These are phyloP conservation scores for Rhynchonycteris naso DNA, from an alignment of 2,797 vertebrate genomes.

Conservation along the genomic window DNA sequence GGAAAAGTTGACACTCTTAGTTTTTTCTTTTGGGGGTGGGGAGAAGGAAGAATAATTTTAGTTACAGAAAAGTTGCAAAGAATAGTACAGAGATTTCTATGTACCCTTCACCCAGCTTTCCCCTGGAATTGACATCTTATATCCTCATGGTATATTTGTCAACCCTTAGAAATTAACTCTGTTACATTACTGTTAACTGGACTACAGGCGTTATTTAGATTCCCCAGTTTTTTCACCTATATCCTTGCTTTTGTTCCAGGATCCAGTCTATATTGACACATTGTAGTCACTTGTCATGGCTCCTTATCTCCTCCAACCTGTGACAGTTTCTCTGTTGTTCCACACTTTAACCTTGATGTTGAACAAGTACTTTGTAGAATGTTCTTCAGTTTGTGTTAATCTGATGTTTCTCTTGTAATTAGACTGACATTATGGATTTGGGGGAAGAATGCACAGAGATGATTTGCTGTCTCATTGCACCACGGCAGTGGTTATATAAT, in stretches of 20 bases:
- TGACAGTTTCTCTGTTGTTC: background rate
- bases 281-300: background rate
- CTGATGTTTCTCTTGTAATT: background rate
- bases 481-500: no score
- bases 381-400: background rate
- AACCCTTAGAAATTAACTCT: background rate
- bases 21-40: no score
- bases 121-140: background rate
- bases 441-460: background rate
- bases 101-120: background rate
- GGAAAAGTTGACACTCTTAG: background rate
- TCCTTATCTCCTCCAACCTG: background rate
- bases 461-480: background rate
- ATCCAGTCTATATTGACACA: background rate
- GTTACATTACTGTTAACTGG: background rate
- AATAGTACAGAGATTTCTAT: background rate
- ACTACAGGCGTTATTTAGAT: background rate
- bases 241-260: background rate
- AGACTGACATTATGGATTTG: background rate
- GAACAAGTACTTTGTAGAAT: background rate
- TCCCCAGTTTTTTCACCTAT: background rate
- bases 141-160: background rate
- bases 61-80: background rate
- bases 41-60: background rate
- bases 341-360: background rate